phyloP scores from a whole-genome alignment of 2,797 vertebrate genomes.

The Propithecus perrieri region DNA sequence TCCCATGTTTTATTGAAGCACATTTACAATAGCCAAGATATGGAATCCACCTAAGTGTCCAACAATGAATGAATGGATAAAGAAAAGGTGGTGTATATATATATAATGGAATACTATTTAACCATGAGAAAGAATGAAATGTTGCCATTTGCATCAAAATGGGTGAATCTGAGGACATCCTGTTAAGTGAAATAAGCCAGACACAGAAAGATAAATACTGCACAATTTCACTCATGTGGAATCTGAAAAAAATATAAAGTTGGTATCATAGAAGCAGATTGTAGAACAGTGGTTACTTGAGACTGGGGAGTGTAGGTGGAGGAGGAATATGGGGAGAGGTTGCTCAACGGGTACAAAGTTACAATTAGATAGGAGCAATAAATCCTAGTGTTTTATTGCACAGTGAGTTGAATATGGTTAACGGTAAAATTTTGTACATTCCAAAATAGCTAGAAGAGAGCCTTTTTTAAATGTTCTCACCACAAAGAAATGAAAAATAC shows the following conservation, averaged over 20 bases:
- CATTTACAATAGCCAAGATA: background rate
- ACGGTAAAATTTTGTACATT: background rate
- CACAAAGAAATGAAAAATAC: background rate
- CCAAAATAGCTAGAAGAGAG: background rate
- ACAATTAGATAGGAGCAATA: background rate
- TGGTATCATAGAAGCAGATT: background rate
- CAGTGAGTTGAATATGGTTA: background rate
- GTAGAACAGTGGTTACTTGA: background rate
- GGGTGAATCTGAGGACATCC: no score
- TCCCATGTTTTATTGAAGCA: background rate
- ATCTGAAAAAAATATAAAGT: background rate
- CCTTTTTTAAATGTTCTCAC: background rate
- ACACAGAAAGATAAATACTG: background rate
- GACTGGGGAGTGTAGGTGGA: background rate
- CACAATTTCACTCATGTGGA: background rate
- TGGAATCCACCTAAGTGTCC: background rate
- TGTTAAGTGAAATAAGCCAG: background rate
- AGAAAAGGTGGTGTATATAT: background rate
- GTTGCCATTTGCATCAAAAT: background rate
- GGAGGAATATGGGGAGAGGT: background rate
- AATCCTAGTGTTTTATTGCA: background rate
- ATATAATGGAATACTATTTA: background rate
- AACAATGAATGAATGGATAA: background rate
- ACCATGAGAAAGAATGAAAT: background rate
- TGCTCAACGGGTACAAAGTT: background rate